A percentile compares a stretch with the other conserved stretches of the same genome.
These are phyloP conservation scores for Glaucomys volans DNA, from an alignment of 2,113 vertebrate species.

Conservation along the genomic window DNA sequence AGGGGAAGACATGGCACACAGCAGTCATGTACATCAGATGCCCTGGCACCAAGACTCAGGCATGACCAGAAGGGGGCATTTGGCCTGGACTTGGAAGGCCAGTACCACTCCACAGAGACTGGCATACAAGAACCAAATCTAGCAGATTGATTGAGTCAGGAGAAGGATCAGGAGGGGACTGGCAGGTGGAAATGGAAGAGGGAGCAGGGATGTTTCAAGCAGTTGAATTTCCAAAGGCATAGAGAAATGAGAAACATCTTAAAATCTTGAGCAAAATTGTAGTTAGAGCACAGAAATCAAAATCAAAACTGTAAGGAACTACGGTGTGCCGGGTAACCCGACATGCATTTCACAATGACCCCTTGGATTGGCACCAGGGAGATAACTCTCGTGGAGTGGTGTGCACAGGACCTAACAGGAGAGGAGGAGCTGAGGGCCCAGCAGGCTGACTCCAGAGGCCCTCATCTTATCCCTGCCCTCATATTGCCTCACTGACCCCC, in stretches of 20 bases:
- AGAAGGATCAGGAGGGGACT: neutral
- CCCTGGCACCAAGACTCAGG: neutral
- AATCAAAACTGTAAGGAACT: neutral
- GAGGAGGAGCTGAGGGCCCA: neutral
- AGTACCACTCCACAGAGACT: neutral
- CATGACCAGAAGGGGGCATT: neutral
- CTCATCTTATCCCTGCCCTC: neutral
- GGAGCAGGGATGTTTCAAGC: neutral
- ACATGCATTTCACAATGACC: neutral
- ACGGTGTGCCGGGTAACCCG: neutral
- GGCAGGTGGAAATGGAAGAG: neutral
- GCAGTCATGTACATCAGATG: neutral
- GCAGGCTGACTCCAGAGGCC: neutral
- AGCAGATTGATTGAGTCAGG: neutral
- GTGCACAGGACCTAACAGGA: neutral
- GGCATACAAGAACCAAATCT: neutral
- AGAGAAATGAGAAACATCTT: neutral
- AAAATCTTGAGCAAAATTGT: conserved; percentile 6
- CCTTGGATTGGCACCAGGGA: neutral
- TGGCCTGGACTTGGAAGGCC: neutral
- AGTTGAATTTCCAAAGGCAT: neutral
- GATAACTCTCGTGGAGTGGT: neutral
- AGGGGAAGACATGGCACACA: neutral
- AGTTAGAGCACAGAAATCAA: neutral
- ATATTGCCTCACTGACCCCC: neutral